Base-by-base conservation (phyloP, 2,888 invertebrate species). In the Cephus rjabovi region DNA sequence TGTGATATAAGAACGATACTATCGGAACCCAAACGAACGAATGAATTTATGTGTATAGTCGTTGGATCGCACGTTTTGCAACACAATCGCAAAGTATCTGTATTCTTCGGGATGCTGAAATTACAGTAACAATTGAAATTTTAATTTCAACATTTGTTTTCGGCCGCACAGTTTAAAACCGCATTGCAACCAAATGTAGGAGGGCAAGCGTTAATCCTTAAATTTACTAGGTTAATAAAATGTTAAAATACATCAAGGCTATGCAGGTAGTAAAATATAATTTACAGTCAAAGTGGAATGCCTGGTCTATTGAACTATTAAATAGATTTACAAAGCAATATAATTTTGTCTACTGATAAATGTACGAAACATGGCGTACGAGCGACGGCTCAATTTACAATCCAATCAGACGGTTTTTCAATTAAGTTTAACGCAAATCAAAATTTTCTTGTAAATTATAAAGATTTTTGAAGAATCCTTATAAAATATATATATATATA, bases 1-100 rank as follows among this genome's bases (percentile, higher is more conserved):
- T 23, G 23, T 15, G 56, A 56, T 56, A 75, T 69, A 75, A 78
- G 78, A 73, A 81, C 75, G 76, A 83, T 82, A 83, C 80, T 80
- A 77, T 76, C 71, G 71, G 73, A 71, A 80, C 71, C 2, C 1
- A 40, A 56, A 23, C 9, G 23, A 56, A 56, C 2, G 56, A 23
- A 56, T 56, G 23, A 6, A 56, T 56, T 56, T 23, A 56, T 23
- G 9, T 23, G 23, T 9, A 56, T 56, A 56, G 9, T 56, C 23
- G 9, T 56, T 9, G 9, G 9, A 56, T 56, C 56, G 56, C 23
- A 56, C 56, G 23, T 56, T 56, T 56, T 56, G 9, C 23, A 56
- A 2, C 56, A 40, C 15, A 40, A 40, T 40, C 15, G 40, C 40
- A 40, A 15, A 40, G 40, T 12, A 40, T 4, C 12, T 40, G 40